Conservation (phyloP, 2,888 invertebrate species). For the Digitonthophagus gazella region DNA sequence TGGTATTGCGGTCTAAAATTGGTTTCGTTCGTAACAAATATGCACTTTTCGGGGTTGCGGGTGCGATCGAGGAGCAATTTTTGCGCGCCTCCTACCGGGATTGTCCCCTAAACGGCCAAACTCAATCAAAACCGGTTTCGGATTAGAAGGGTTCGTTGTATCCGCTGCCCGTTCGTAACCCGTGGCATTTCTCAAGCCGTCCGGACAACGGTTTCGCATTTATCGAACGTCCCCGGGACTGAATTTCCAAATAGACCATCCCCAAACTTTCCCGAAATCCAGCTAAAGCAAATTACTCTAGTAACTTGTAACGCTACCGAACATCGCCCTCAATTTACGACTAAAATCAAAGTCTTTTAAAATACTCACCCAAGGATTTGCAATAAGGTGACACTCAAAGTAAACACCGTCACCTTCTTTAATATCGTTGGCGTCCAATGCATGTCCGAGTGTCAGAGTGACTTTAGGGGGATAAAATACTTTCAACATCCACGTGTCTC, state of each 20-base stretch:
- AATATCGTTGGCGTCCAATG: slow-evolving; percentile 69
- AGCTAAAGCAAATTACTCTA: not conserved
- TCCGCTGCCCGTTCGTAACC: not conserved
- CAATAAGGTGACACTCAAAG: slow-evolving; percentile 75
- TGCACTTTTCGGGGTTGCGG: no score
- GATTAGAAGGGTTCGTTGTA: not conserved
- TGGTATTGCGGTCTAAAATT: not conserved
- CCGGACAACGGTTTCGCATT: not conserved
- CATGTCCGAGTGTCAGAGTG: slow-evolving; percentile 70
- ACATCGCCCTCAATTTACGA: no score
- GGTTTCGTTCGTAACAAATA: not conserved
- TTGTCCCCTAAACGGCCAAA: not conserved
- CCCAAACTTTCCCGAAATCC: not conserved
- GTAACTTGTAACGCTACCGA: no score
- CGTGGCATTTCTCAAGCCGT: not conserved
- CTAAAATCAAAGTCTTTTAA: no score
- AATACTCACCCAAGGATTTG: slow-evolving; percentile 75
- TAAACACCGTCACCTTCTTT: slow-evolving; percentile 80
- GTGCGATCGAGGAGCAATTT: not conserved
- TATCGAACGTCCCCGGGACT: not conserved
- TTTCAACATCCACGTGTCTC: slow-evolving; percentile 56
- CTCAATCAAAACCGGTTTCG: not conserved
- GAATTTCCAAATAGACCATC: not conserved
- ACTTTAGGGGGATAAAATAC: slow-evolving; percentile 68
- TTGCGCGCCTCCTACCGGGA: not conserved